phyloP scores from a whole-genome alignment of 1,140 invertebrate genomes.

The Tetramorium simillimum region DNA sequence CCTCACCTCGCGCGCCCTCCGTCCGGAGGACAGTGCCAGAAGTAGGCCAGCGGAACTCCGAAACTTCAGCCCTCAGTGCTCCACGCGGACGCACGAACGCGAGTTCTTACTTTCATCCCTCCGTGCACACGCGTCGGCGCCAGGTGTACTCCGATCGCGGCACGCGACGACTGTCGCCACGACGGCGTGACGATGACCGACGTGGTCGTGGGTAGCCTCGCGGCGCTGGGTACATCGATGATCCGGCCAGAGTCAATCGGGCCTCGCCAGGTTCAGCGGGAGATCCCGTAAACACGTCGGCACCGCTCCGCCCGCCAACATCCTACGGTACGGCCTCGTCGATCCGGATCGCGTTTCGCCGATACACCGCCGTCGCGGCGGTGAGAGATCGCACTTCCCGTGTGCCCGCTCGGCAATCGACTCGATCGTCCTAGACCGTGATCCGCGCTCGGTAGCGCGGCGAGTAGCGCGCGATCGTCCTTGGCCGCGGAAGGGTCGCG shows the following conservation, averaged over 20 bases:
- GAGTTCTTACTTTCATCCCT: constrained; percentile 66
- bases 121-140: constrained; percentile 33
- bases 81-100: constrained; percentile 48
- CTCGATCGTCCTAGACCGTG: constrained; percentile 32
- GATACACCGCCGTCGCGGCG: not conserved
- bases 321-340: not conserved
- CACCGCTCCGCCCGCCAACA: not conserved
- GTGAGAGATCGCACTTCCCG: no score
- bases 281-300: not conserved
- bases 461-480: constrained; percentile 17
- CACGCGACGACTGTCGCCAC: constrained; percentile 10
- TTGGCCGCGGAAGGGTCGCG: constrained; percentile 12
- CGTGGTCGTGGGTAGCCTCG: constrained; percentile 1
- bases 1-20: constrained; percentile 65
- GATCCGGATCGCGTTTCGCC: not conserved
- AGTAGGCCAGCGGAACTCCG: constrained; percentile 66
- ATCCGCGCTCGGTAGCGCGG: not conserved
- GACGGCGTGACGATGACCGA: constrained; percentile 7
- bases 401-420: no score
- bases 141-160: constrained; percentile 60
- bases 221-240: constrained; percentile 30
- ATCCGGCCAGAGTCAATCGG: not conserved
- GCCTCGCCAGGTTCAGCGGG: not conserved
- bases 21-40: constrained; percentile 55
- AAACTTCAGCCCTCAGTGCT: constrained; percentile 66